Conservation (phyloP, 2,888 invertebrate species). For the Metacarcinus magister region DNA sequence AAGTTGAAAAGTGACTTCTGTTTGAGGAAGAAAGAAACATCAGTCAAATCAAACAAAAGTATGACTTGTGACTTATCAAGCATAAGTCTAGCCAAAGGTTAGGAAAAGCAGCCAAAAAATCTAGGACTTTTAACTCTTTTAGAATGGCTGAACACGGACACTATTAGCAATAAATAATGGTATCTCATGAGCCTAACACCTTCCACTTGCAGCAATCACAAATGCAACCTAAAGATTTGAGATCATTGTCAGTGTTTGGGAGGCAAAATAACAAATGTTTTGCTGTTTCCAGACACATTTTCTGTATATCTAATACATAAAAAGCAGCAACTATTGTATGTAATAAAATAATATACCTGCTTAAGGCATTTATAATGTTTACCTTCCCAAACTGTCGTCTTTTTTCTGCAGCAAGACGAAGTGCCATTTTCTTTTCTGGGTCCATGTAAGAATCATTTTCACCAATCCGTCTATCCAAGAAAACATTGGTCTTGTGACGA, state of each 20-base stretch:
- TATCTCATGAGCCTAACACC: too few species aligned
- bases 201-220: too few species aligned
- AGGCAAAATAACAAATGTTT: too few species aligned
- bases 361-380: conserved; percentile 60
- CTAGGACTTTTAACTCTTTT: not conserved
- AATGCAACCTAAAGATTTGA: too few species aligned
- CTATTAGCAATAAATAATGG: too few species aligned
- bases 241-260: too few species aligned
- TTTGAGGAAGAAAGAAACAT: not conserved
- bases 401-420: conserved; percentile 85
- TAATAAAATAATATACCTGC: not conserved
- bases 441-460: conserved; percentile 88
- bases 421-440: conserved; percentile 78
- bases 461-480: conserved; percentile 95
- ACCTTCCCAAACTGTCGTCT: conserved; percentile 82
- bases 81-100: not conserved
- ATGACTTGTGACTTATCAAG: not conserved
- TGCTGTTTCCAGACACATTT: not conserved
- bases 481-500: conserved; percentile 93
- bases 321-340: not conserved
- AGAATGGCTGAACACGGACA: too few species aligned
- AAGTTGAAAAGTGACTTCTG: conserved; percentile 89
- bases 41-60: not conserved
- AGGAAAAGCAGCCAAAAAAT: not conserved
- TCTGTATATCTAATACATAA: not conserved